A percentile compares a stretch with the other conserved stretches of the same genome.
phyloP scores from a whole-genome alignment of 2,113 vertebrate species.

The Psittacula cyanocephala region DNA sequence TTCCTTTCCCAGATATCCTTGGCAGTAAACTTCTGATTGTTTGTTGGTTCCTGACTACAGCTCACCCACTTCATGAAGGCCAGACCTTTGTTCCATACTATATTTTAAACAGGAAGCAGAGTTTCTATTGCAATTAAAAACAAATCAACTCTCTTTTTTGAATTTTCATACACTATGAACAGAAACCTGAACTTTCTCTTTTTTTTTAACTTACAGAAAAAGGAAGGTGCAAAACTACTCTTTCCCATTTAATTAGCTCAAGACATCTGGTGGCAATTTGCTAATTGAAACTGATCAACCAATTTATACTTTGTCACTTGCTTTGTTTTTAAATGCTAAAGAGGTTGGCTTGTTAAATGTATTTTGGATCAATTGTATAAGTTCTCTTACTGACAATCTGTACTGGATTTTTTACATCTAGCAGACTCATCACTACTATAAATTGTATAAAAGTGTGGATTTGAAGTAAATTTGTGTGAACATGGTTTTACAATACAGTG shows the following conservation, averaged over 20 bases:
- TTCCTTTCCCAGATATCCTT: not conserved
- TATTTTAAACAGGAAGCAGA: not conserved
- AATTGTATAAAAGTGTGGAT: not conserved
- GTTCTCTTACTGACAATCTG: not conserved
- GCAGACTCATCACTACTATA: not conserved
- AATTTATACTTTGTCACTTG: not conserved
- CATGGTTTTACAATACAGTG: not conserved
- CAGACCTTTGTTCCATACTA: not conserved
- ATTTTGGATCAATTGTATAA: not conserved
- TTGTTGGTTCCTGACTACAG: not conserved
- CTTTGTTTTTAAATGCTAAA: not conserved
- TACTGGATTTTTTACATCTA: not conserved
- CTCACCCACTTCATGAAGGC: not conserved
- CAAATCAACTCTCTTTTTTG: not conserved
- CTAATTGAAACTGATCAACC: not conserved
- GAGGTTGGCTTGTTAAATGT: not conserved
- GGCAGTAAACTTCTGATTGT: not conserved
- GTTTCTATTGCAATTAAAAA: not conserved
- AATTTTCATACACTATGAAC: rapidly evolving
- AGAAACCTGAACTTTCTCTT: not conserved
- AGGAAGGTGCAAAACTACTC: rapidly evolving
- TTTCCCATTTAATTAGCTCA: not conserved
- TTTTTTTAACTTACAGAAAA: not conserved
- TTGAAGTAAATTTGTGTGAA: not conserved
- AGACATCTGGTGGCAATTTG: not conserved